Evolutionary conservation across 2,797 vertebrate genomes (phyloP).

Genomic region (Clarias pachynema): DNA sequence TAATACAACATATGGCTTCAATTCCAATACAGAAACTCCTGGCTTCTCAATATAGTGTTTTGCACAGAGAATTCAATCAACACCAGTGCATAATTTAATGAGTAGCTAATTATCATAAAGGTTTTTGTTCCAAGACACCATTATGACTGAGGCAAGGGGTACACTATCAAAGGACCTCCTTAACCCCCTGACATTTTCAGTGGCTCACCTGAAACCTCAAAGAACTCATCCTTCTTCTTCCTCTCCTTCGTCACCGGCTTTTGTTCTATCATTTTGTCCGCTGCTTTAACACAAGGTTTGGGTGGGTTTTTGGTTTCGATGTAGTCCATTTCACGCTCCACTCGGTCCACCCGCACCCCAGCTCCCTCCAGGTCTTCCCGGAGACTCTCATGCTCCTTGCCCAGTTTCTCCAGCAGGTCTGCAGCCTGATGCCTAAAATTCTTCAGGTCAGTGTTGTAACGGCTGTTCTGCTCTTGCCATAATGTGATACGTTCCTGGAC

Average conservation of each 20-base stretch:
- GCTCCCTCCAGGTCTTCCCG: conserved; percentile 78
- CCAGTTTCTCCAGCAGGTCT: conserved; percentile 79
- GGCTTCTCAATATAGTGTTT: background rate
- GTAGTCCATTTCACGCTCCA: conserved; percentile 90
- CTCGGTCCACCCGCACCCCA: conserved; percentile 76
- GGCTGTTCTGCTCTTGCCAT: conserved; percentile 89
- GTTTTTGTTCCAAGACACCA: conserved; percentile 28
- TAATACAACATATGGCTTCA: background rate
- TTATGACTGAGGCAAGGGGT: conserved; percentile 41
- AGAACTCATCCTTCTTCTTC: conserved; percentile 73
- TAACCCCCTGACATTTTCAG: conserved; percentile 66
- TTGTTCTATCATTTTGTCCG: conserved; percentile 82
- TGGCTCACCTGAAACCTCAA: conserved; percentile 61
- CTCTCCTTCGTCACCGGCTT: conserved; percentile 71
- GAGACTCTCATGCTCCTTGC: conserved; percentile 79
- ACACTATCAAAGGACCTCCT: conserved; percentile 59
- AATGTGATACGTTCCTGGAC: conserved; percentile 87
- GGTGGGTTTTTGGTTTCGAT: conserved; percentile 86
- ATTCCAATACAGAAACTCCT: background rate
- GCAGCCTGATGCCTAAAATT: conserved; percentile 89
- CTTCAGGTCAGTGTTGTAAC: conserved; percentile 83
- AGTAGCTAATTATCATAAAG: background rate
- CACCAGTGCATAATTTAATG: background rate
- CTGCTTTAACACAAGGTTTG: conserved; percentile 82
- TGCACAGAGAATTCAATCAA: background rate